Evolutionary conservation across 2,797 vertebrate genomes (phyloP).

Genomic region (Spinus olivaceus): DNA sequence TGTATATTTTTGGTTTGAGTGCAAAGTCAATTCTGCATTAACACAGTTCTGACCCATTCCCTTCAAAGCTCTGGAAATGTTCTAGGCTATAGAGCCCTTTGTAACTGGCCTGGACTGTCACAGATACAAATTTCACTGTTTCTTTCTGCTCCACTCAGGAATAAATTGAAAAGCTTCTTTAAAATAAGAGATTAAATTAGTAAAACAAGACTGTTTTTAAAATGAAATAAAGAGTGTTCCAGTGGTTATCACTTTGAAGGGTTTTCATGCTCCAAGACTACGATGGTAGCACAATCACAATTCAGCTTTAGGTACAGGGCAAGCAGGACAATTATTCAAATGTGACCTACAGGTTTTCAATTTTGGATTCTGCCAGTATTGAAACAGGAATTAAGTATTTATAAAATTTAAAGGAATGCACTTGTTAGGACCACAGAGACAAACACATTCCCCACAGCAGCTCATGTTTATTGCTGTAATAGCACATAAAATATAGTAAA

Average conservation of each 20-base stretch:
- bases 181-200: background rate
- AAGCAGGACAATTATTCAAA: slow-evolving; percentile 39
- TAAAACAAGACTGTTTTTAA: background rate
- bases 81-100: background rate
- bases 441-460: background rate
- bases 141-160: background rate
- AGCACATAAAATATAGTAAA: background rate
- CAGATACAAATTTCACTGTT: background rate
- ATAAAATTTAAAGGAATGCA: background rate
- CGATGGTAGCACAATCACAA: background rate
- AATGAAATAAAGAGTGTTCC: background rate
- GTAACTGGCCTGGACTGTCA: background rate
- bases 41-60: background rate
- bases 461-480: background rate
- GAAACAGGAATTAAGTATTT: slow-evolving; percentile 14
- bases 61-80: background rate
- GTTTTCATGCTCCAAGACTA: slow-evolving; percentile 17
- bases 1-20: background rate
- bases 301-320: background rate
- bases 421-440: background rate
- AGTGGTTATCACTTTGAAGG: background rate
- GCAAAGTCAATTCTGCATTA: background rate
- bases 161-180: background rate
- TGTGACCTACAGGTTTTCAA: slow-evolving; percentile 15
- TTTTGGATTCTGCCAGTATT: slow-evolving; percentile 24